phyloP scores from a whole-genome alignment of 2,113 vertebrate genomes.

The Danionella cerebrum region DNA sequence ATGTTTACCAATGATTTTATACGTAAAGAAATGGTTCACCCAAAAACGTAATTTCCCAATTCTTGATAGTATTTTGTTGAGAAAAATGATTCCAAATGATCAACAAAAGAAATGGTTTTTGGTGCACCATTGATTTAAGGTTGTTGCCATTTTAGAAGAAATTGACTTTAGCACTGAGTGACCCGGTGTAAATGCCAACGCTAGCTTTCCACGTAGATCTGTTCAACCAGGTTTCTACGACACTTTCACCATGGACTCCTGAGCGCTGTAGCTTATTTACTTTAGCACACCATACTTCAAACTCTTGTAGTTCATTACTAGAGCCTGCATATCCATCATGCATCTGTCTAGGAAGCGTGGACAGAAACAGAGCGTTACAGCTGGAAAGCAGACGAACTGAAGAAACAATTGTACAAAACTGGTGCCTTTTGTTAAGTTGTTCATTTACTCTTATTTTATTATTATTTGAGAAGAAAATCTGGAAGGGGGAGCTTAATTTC shows the following conservation, averaged over 20 bases:
- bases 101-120: too few species aligned
- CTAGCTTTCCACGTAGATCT: background rate
- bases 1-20: too few species aligned
- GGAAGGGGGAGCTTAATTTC: conserved; percentile 60
- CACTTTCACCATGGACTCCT: background rate
- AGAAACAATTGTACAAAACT: conserved; percentile 43
- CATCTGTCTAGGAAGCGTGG: conserved; percentile 38
- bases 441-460: conserved; percentile 3
- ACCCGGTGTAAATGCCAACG: conserved; percentile 9
- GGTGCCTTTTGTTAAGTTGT: conserved; percentile 59
- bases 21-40: too few species aligned
- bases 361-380: conserved; percentile 26
- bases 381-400: conserved; percentile 22
- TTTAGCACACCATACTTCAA: conserved; percentile 19
- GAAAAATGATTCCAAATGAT: too few species aligned
- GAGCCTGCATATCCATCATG: conserved; percentile 32
- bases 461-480: conserved; percentile 35
- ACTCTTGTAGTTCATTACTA: conserved; percentile 3
- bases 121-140: too few species aligned
- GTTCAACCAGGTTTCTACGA: background rate
- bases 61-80: too few species aligned
- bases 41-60: too few species aligned
- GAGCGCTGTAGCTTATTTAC: background rate
- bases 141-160: conserved; percentile 10
- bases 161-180: conserved; percentile 21